Base-by-base conservation (phyloP, 2,797 vertebrate genomes). In the Natrix natrix region DNA sequence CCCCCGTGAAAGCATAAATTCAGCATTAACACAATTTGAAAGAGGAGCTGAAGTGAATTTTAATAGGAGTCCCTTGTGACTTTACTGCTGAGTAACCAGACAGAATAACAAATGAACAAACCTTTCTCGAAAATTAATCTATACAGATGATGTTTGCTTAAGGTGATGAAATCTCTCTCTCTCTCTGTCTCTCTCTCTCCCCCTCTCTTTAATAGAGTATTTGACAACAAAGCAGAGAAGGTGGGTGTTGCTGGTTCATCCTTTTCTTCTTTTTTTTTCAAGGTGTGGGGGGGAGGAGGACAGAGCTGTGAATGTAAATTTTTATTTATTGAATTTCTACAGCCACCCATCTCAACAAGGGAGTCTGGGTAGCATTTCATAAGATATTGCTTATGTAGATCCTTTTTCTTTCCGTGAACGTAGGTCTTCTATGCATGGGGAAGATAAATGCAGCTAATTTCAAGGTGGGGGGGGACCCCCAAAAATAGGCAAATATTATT, bases 51-150 rank as follows among this genome's bases (percentile, higher is more conserved):
- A 96, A 94, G 48, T 91, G 94, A 92, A 92, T 97, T 96, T 97
- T 97, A 96, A 97, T 97, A 95, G 96, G 95, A 74, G 94, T 96
- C 95, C 95, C 96, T 52, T 90, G 86, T 95, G 95, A 93, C 87
- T 97, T 95, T 92, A 14, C 91, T 94, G 93, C 96, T 96, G 93
- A 89, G 63, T 94, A 96, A 93, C 90, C 12, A 89, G 93, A 86
- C 90, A 91, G 89, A 93, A 90, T 93, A 90, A 90, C 90, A 90
- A 93, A 93, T 93, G 92, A 92, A 92, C 74, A 66, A 86, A 91
- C 90, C 52, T 95, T 96, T 93, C 96, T 96, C 92, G 96, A 95
- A 87, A 97, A 57, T 57, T 37, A 57, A 59, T 57, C n/a, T 95
- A 95, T 61, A 92, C 95, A 95, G 93, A 95, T 91, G 93, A 93